These are phyloP conservation scores for Tribolium castaneum DNA, from an alignment of 1,140 invertebrate species.

Conservation along the genomic window DNA sequence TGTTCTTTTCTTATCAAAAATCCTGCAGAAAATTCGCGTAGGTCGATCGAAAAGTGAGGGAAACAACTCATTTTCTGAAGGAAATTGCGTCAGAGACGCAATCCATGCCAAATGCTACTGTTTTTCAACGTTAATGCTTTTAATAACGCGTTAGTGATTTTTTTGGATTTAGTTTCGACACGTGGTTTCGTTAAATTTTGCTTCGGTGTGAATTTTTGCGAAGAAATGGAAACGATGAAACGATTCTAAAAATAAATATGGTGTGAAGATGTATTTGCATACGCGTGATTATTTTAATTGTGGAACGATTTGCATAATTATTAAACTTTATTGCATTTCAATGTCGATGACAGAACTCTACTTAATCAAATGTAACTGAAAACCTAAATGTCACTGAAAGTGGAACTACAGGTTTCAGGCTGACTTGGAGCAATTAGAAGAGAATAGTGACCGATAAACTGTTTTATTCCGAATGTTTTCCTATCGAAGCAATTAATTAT, in stretches of 20 bases:
- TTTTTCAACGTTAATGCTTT: not conserved
- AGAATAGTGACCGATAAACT: not conserved
- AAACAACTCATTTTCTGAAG: not conserved
- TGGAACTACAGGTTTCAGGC: not conserved
- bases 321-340: not conserved
- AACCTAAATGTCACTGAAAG: slow-evolving; percentile 12
- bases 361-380: not conserved
- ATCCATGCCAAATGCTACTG: not conserved
- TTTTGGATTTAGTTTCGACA: no score
- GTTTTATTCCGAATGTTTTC: not conserved
- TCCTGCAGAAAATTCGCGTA: not conserved
- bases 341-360: not conserved
- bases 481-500: no score
- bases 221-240: not conserved
- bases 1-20: not conserved
- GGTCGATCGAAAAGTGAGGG: not conserved
- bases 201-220: not conserved
- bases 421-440: not conserved
- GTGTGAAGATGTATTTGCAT: slow-evolving; percentile 1
- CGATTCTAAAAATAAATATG: not conserved
- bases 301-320: slow-evolving; percentile 5
- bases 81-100: not conserved
- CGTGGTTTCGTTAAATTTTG: not conserved
- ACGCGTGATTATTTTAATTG: not conserved
- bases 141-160: no score